Percentiles rank a stretch among this genome's conserved stretches.
phyloP scores from a whole-genome alignment of 1,140 invertebrate species.

The Antheraea mylitta region DNA sequence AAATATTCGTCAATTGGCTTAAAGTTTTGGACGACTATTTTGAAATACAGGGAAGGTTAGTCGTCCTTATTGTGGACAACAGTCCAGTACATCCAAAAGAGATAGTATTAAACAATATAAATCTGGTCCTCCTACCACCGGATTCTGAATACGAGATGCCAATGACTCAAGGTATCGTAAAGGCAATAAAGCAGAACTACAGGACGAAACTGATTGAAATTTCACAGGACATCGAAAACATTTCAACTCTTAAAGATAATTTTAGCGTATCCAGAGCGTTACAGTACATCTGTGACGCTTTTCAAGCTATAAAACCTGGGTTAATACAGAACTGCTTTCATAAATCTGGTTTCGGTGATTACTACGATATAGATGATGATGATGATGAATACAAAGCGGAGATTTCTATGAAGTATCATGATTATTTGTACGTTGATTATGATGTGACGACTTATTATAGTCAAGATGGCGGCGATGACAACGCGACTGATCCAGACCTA shows the following conservation, averaged over 20 bases:
- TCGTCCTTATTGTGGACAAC: conserved; percentile 9
- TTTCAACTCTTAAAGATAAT: not conserved
- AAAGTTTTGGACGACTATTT: conserved; percentile 12
- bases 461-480: not conserved
- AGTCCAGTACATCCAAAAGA: conserved; percentile 14
- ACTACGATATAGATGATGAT: conserved; percentile 11
- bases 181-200: conserved; percentile 8
- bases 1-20: conserved; percentile 4
- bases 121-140: conserved; percentile 4
- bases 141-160: conserved; percentile 13
- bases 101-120: conserved; percentile 10
- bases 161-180: conserved; percentile 13
- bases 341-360: conserved; percentile 13
- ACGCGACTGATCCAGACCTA: not conserved
- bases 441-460: conserved; percentile 1
- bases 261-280: not conserved
- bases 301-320: conserved; percentile 3
- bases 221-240: not conserved
- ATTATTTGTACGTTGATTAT: conserved; percentile 15
- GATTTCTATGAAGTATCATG: conserved; percentile 11
- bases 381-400: conserved; percentile 15
- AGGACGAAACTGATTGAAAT: conserved; percentile 7
- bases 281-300: not conserved
- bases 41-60: conserved; percentile 9
- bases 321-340: conserved; percentile 1